A percentile compares a stretch with the other conserved stretches of the same genome.
Evolutionary conservation across 2,888 invertebrate genomes (phyloP).

Genomic region (Cerastis rubricosa): DNA sequence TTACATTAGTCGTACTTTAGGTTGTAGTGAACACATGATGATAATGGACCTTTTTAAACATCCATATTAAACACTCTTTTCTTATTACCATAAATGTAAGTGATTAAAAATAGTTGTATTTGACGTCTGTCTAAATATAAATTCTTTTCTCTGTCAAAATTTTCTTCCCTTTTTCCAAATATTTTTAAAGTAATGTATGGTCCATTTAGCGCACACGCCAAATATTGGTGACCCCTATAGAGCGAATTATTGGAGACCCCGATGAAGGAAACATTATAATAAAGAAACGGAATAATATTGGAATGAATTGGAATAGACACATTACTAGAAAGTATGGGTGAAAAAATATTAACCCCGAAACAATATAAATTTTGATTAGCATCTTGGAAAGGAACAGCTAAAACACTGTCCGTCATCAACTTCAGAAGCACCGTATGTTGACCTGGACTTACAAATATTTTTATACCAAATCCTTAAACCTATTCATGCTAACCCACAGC

Average conservation of each 20-base stretch:
- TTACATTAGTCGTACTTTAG: background rate
- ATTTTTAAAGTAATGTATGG: background rate
- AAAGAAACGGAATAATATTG: background rate
- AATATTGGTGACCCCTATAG: background rate
- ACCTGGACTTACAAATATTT: background rate
- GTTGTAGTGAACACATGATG: background rate
- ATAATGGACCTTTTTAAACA: background rate
- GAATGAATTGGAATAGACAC: background rate
- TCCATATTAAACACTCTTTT: background rate
- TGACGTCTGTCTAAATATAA: background rate
- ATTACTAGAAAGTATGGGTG: background rate
- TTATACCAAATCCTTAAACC: background rate
- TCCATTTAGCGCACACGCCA: background rate
- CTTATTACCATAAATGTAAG: background rate
- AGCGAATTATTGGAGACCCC: too few relatives aligned
- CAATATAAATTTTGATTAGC: background rate
- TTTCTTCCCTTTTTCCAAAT: background rate
- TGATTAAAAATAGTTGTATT: background rate
- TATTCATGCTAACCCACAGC: background rate
- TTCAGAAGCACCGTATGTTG: background rate
- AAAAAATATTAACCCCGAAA: background rate
- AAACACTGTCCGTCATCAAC: background rate
- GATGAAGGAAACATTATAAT: too few relatives aligned
- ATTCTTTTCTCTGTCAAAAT: background rate
- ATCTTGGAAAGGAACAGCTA: too few relatives aligned